phyloP scores from a whole-genome alignment of 2,797 vertebrate species.

The Manis javanica region DNA sequence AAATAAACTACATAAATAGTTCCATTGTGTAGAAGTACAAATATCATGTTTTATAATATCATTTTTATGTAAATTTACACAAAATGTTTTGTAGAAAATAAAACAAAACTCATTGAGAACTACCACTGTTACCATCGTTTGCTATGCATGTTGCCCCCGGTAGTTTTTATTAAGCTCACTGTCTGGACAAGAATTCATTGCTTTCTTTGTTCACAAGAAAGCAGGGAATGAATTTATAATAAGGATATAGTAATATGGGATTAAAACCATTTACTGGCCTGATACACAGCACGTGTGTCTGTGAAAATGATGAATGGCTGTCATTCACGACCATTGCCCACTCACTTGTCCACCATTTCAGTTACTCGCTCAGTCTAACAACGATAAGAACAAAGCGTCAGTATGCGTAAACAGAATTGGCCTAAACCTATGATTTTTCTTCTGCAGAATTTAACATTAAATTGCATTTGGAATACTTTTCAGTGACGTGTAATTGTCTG shows the following conservation, averaged over 20 bases:
- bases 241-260: not conserved
- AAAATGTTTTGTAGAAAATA: not conserved
- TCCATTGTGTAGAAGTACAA: not conserved
- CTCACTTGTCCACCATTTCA: not conserved
- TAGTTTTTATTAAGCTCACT: not conserved
- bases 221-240: not conserved
- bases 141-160: rapidly evolving
- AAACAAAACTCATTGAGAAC: not conserved
- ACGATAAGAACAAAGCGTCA: not conserved
- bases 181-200: not conserved
- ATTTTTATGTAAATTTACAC: not conserved
- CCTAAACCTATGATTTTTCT: not conserved
- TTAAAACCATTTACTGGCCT: not conserved
- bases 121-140: not conserved
- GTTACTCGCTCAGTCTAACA: not conserved
- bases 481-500: not conserved
- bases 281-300: not conserved
- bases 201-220: conserved; percentile 23
- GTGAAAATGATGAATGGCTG: not conserved
- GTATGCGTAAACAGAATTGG: not conserved
- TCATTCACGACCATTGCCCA: no score
- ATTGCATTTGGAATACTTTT: not conserved
- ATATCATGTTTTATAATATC: not conserved
- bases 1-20: not conserved
- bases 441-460: not conserved